phyloP scores from a whole-genome alignment of 2,888 invertebrate species.

The Lochmaea capreae region DNA sequence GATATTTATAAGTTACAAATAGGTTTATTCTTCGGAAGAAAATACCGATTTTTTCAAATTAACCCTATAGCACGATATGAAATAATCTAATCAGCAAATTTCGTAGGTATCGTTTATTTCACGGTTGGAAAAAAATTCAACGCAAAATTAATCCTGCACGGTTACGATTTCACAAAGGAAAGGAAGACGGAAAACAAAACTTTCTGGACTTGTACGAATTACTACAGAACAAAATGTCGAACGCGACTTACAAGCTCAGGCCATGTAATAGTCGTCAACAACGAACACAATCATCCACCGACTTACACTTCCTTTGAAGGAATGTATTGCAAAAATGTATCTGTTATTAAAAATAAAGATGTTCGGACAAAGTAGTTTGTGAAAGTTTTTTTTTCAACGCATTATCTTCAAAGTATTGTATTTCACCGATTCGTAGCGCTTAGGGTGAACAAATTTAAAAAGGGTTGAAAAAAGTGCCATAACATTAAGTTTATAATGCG shows the following conservation, averaged over 20 bases:
- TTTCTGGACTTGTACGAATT: slow-evolving; percentile 50
- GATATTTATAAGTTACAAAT: too few species aligned
- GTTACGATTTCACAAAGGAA: slow-evolving; percentile 17
- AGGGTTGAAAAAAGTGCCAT: too few species aligned
- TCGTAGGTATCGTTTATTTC: slow-evolving; percentile 41
- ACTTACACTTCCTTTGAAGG: slow-evolving; percentile 28
- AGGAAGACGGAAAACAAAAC: slow-evolving; percentile 49
- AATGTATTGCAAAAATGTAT: slow-evolving; percentile 45
- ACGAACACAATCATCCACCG: slow-evolving; percentile 52
- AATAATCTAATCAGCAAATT: slow-evolving; percentile 1
- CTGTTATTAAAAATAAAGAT: slow-evolving; percentile 35
- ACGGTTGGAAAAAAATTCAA: slow-evolving; percentile 24
- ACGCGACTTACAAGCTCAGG: slow-evolving; percentile 37
- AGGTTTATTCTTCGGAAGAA: too few species aligned
- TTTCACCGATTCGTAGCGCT: too few species aligned
- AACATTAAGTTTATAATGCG: too few species aligned
- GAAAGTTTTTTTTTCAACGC: neutral
- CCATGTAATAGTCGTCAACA: slow-evolving; percentile 42
- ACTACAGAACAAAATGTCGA: slow-evolving; percentile 50
- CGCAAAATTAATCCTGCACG: slow-evolving; percentile 9
- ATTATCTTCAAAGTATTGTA: too few species aligned
- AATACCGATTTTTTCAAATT: too few species aligned
- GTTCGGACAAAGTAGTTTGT: neutral
- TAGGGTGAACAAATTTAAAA: too few species aligned
- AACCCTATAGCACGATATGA: neutral